A percentile compares a stretch with the other conserved stretches of the same genome.
Evolutionary conservation across 2,113 vertebrate species (phyloP).

Genomic region (Colinus virginianus): DNA sequence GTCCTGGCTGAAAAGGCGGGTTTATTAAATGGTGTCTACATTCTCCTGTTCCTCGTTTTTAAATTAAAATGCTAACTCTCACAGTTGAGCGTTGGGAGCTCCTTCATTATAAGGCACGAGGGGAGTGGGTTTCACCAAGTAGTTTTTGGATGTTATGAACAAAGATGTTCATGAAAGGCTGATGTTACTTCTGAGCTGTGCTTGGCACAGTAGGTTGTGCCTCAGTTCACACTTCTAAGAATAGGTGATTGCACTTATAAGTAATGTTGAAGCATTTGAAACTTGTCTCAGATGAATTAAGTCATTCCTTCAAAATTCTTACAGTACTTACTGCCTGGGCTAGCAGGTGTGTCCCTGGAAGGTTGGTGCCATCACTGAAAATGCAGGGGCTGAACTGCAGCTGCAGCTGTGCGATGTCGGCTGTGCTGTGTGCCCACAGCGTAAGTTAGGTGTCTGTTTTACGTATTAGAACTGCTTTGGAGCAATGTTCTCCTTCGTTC

Average conservation of each 20-base stretch:
- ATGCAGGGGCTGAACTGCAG: background rate
- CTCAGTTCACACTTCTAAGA: background rate
- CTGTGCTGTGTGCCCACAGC: background rate
- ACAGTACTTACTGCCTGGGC: background rate
- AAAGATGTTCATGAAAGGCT: background rate
- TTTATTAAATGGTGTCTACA: background rate
- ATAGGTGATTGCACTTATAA: background rate
- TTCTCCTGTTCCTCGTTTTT: background rate
- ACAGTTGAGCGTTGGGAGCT: background rate
- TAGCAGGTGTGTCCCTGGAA: background rate
- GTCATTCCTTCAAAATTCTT: background rate
- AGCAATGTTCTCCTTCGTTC: background rate
- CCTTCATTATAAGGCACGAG: background rate
- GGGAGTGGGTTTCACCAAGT: background rate
- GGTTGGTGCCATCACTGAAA: background rate
- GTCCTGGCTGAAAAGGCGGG: background rate
- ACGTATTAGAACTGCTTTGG: background rate
- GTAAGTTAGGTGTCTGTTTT: background rate
- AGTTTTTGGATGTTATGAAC: background rate
- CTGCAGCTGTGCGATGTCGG: background rate
- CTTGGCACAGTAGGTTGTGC: background rate
- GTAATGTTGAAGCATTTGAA: background rate
- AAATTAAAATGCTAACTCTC: background rate
- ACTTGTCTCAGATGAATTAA: background rate
- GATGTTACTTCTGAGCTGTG: conserved; percentile 9